Percentiles rank a stretch among this genome's conserved stretches.
These are phyloP conservation scores for Manduca sexta DNA, from an alignment of 1,140 invertebrate genomes.

Conservation along the genomic window DNA sequence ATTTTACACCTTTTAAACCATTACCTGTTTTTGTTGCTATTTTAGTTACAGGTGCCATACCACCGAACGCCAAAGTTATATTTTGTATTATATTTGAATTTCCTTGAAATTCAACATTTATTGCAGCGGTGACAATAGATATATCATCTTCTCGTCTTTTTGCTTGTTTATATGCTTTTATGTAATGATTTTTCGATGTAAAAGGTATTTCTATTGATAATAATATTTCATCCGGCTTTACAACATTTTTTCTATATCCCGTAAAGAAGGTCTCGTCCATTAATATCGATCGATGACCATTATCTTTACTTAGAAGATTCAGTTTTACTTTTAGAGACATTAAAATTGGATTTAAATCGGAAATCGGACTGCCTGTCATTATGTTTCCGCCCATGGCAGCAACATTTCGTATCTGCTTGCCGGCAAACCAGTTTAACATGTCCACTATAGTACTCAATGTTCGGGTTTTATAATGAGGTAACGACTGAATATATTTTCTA, in stretches of 20 bases:
- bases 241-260: slow-evolving; percentile 88
- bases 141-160: slow-evolving; percentile 96
- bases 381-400: slow-evolving; percentile 94
- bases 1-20: slow-evolving; percentile 79
- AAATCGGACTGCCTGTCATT: slow-evolving; percentile 97
- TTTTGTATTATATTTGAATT: slow-evolving; percentile 77
- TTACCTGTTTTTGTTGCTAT: slow-evolving; percentile 82
- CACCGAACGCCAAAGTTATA: slow-evolving; percentile 86
- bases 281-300: slow-evolving; percentile 76
- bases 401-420: slow-evolving; percentile 92
- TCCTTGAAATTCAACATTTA: slow-evolving; percentile 79
- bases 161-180: slow-evolving; percentile 93
- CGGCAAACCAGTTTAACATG: slow-evolving; percentile 96
- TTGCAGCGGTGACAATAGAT: slow-evolving; percentile 93
- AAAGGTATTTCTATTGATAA: slow-evolving; percentile 81
- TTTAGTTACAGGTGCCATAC: slow-evolving; percentile 93
- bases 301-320: slow-evolving; percentile 70
- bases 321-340: slow-evolving; percentile 82
- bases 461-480: slow-evolving; percentile 81
- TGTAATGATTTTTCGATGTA: slow-evolving; percentile 82
- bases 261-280: slow-evolving; percentile 94
- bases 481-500: slow-evolving; percentile 75
- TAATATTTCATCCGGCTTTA: slow-evolving; percentile 87
- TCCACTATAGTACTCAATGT: slow-evolving; percentile 84
- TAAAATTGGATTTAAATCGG: slow-evolving; percentile 95